phyloP scores from a whole-genome alignment of 2,113 vertebrate species.

The Pangasianodon hypophthalmus region DNA sequence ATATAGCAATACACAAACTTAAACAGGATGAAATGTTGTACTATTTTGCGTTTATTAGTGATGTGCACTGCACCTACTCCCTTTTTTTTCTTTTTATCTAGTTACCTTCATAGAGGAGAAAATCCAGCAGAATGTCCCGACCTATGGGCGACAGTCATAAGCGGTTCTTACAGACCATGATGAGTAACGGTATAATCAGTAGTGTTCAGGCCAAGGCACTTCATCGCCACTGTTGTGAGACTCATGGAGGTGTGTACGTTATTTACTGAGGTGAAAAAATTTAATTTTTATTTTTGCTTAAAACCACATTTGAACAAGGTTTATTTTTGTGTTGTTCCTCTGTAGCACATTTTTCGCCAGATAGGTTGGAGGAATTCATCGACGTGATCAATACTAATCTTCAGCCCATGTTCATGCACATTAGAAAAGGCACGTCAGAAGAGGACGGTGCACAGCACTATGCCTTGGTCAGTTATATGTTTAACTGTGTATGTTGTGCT shows the following conservation, averaged over 20 bases:
- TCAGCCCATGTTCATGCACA: constrained; percentile 89
- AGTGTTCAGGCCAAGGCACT: constrained; percentile 67
- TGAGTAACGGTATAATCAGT: constrained; percentile 82
- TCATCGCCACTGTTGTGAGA: constrained; percentile 79
- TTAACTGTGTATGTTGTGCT: neutral
- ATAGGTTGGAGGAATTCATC: constrained; percentile 87
- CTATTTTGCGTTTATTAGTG: neutral
- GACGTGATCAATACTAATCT: constrained; percentile 81
- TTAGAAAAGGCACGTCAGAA: constrained; percentile 86
- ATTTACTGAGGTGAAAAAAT: neutral
- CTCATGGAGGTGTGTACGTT: constrained; percentile 75
- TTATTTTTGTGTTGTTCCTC: neutral
- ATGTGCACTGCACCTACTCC: neutral
- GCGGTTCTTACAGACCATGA: constrained; percentile 86
- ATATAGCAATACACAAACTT: neutral
- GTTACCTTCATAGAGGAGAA: neutral
- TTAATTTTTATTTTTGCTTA: neutral
- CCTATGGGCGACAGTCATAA: constrained; percentile 82
- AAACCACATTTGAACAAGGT: neutral
- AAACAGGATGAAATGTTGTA: neutral
- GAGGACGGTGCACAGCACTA: constrained; percentile 80
- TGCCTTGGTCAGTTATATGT: constrained; percentile 77
- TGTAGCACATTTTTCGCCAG: constrained; percentile 73
- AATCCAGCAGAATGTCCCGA: constrained; percentile 62
- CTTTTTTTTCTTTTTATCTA: neutral